phyloP scores from a whole-genome alignment of 2,113 vertebrate species.

The Nettapus auritus region DNA sequence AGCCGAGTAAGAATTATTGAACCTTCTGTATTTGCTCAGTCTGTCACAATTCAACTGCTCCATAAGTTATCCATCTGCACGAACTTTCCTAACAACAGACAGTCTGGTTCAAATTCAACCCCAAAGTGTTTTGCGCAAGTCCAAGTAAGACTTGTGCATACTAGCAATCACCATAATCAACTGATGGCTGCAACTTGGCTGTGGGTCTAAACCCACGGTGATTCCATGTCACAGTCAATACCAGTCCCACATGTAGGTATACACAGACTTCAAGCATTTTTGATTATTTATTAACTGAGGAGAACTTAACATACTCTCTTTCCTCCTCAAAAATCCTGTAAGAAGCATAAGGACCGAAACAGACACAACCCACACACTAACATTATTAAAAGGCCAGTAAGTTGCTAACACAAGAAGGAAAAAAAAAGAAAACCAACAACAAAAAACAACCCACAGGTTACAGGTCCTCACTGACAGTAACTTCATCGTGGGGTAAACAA shows the following conservation, averaged over 20 bases:
- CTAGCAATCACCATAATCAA: not conserved
- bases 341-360: not conserved
- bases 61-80: not conserved
- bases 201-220: not conserved
- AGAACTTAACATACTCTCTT: not conserved
- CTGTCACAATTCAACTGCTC: not conserved
- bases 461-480: not conserved
- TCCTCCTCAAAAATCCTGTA: not conserved
- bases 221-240: not conserved
- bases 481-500: not conserved
- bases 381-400: not conserved
- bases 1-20: not conserved
- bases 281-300: not conserved
- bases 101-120: not conserved
- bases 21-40: not conserved
- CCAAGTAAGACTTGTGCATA: not conserved
- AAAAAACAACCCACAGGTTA: not conserved
- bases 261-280: not conserved
- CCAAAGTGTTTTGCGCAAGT: not conserved
- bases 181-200: not conserved
- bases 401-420: fast-evolving
- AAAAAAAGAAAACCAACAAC: not conserved
- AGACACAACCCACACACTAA: not conserved
- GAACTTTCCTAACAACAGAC: not conserved
- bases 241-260: not conserved